Evolutionary conservation across 1,140 invertebrate species (phyloP), one percentile per base, ranked within the genome.

Genomic region (Oedothorax gibbosus): DNA sequence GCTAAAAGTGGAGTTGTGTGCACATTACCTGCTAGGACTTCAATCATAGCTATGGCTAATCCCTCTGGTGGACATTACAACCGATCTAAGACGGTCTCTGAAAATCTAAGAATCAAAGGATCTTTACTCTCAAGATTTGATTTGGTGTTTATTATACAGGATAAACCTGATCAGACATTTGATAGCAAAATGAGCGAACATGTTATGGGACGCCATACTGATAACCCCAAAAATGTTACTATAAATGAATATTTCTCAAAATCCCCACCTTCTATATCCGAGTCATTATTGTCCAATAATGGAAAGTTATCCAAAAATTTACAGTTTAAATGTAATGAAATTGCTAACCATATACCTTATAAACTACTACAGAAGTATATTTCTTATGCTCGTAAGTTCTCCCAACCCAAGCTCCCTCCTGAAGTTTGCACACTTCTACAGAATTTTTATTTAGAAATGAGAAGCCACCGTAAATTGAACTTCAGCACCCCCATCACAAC

Each of bases 61-160:
- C 96, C 97, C 8, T 92, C 93, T 12, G 93, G 93, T 53, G 97
- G 97, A 21, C 95, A 96, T 88, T 99, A 98, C 89, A 94, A 98
- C 90, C 91, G 94, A 88, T 92, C 93, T 0, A 98, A 97, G 91
- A 96, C 95, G 57, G 93, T 99, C 2, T 92, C 93, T 8, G 96
- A 98, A 91, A 99, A 99, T 91, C 92, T 99, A 73, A 95, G 95
- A 90, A 93, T 99, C 86, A 94, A 93, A 85, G 93, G 94, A 50
- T 93, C 97, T 5, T 91, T 99, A 69, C 90, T 99, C 6, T 98
- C 96, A 7, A 92, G 97, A 90, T 99, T 99, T 91, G 97, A 99
- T 91, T 91, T 99, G 64, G 94, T 98, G 60, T 99, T 98, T 89
- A 94, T 99, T 76, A 91, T 99, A 11, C 88, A 98, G 10, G 98